A percentile compares a stretch with the other conserved stretches of the same genome.
phyloP scores from a whole-genome alignment of 1,140 invertebrate species.

The Heliconius hewitsoni region DNA sequence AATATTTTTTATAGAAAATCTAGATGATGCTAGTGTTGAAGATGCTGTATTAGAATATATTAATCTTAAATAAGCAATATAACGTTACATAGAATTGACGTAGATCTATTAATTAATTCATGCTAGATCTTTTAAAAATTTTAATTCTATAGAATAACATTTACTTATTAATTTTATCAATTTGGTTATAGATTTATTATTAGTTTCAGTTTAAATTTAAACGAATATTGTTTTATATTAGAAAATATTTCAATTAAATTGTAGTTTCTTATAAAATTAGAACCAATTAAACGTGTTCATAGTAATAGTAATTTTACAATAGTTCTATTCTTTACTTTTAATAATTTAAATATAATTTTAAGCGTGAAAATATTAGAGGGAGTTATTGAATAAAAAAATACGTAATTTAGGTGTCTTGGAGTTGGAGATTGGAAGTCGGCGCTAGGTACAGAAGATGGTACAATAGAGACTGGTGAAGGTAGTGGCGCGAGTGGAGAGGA shows the following conservation, averaged over 20 bases:
- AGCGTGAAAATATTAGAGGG: not conserved
- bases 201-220: slow-evolving; percentile 5
- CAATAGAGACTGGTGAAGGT: slow-evolving; percentile 88
- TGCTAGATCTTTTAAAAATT: slow-evolving; percentile 9
- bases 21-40: slow-evolving; percentile 36
- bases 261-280: slow-evolving; percentile 7
- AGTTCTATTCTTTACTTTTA: not conserved
- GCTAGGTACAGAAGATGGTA: slow-evolving; percentile 87
- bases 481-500: slow-evolving; percentile 91
- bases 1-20: slow-evolving; percentile 27
- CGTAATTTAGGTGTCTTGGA: slow-evolving; percentile 67
- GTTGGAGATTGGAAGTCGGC: slow-evolving; percentile 81
- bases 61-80: not conserved
- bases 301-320: not conserved
- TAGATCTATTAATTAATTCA: slow-evolving; percentile 22
- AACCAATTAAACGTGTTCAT: slow-evolving; percentile 6
- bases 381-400: not conserved
- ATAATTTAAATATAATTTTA: not conserved
- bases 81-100: slow-evolving; percentile 3
- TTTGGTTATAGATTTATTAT: not conserved
- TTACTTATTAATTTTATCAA: slow-evolving; percentile 5
- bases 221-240: not conserved
- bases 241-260: slow-evolving; percentile 7
- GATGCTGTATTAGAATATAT: slow-evolving; percentile 1
- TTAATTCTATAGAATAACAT: slow-evolving; percentile 4